Conservation (phyloP, 2,888 invertebrate genomes). For the Deilephila porcellus region DNA sequence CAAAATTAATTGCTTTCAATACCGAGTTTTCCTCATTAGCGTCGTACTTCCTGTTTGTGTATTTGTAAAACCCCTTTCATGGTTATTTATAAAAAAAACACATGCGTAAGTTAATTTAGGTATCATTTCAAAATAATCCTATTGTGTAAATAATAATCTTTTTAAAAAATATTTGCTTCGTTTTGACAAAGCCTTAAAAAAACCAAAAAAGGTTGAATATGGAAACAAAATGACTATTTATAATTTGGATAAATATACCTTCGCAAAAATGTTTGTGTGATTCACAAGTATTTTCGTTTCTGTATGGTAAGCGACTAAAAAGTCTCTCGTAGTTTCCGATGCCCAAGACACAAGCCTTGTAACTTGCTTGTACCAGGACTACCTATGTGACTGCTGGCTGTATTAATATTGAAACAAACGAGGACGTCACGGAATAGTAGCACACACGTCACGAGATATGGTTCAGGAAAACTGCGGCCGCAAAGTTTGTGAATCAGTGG, state of each 20-base stretch:
- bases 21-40: neutral
- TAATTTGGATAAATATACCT: no score
- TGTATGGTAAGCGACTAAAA: no score
- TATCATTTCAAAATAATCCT: neutral
- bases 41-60: neutral
- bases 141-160: no score
- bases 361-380: neutral
- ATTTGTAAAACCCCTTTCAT: neutral
- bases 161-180: no score
- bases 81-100: neutral
- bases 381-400: neutral
- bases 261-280: no score
- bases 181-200: no score
- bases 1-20: neutral
- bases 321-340: no score
- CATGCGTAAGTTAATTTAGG: neutral
- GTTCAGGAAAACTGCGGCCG: slow-evolving; percentile 35
- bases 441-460: slow-evolving; percentile 6
- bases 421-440: slow-evolving; percentile 10
- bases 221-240: no score
- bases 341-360: no score
- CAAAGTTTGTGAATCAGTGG: slow-evolving; percentile 55
- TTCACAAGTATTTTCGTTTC: no score
- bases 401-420: neutral
- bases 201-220: no score